Base-by-base conservation (phyloP, 2,113 vertebrate species). In the Cyphomyrus plagiostoma region DNA sequence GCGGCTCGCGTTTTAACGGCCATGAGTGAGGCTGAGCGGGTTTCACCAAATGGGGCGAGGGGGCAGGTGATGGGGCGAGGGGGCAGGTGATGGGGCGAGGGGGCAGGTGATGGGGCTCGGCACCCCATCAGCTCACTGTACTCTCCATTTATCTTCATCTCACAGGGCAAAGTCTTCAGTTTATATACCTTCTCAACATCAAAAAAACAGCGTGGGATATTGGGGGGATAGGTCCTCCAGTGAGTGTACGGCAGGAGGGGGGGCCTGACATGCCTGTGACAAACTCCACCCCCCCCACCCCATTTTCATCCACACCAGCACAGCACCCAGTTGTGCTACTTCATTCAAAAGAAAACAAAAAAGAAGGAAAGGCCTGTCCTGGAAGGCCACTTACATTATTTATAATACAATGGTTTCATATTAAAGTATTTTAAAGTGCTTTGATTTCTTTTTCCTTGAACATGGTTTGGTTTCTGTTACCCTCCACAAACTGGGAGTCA, bases 81-180 rank as follows among this genome's bases (percentile, higher is more conserved):
- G 35, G 35, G 35, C 35, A 35, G 35, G 35, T 35, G 35, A 35
- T 35, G 35, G 35, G 35, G 35, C 1, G 35, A 3, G 42, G 42
- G 42, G 46, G 48, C 48, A 49, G 10, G 48, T 49, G 49, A 53
- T 1, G 52, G 53, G 39, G 21, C 95, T 95, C 96, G 17, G 97
- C 96, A 95, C 94, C 96, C 96, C 96, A 96, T 97, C 97, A 97
- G 92, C 95, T 95, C 96, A 95, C 95, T 96, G 95, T 95, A 96
- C 96, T 96, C 97, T 98, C 97, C 97, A 98, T 99, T 98, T 98
- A 97, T 98, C 97, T 99, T 98, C 97, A 98, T 98, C 97, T 97
- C 97, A 97, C 98, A 98, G 97, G 95, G 96, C 95, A 97, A 98
- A 97, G 98, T 97, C 96, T 98, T 97, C 95, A 94, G 97, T 96